Evolutionary conservation across 2,113 vertebrate genomes (phyloP).

Genomic region (Callithrix jacchus): DNA sequence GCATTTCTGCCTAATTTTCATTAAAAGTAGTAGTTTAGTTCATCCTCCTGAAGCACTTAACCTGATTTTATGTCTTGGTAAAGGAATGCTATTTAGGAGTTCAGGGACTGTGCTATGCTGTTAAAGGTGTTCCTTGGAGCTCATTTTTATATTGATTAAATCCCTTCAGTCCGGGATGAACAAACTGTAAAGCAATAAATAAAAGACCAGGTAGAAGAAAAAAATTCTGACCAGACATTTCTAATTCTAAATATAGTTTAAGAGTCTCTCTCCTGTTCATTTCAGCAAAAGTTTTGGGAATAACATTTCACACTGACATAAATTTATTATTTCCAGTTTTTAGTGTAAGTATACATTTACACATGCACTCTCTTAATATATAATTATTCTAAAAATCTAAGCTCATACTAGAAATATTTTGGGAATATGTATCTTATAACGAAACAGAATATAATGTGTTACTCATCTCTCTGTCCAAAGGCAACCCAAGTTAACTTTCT

Average conservation of each 20-base stretch:
- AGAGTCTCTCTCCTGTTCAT: neutral
- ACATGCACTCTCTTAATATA: neutral
- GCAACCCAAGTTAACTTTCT: neutral
- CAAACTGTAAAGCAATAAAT: neutral
- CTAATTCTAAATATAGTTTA: slow-evolving; percentile 20
- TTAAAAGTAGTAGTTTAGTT: slow-evolving; percentile 5
- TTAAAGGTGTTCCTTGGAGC: neutral
- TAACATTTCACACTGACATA: neutral
- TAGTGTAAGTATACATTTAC: neutral
- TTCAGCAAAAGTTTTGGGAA: neutral
- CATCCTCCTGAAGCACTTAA: slow-evolving; percentile 30
- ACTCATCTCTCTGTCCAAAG: neutral
- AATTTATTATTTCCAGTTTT: neutral
- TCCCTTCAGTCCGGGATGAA: neutral
- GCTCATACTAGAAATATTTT: neutral
- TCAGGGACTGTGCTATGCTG: neutral
- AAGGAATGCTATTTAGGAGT: slow-evolving; percentile 7
- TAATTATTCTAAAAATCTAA: neutral
- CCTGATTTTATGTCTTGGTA: slow-evolving; percentile 61
- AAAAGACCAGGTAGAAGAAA: neutral
- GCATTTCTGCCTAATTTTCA: slow-evolving; percentile 30
- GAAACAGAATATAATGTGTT: neutral
- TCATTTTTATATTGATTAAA: slow-evolving; percentile 25
- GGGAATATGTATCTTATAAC: neutral
- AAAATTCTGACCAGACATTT: neutral